Percentiles rank a stretch among this genome's conserved stretches.
Evolutionary conservation across 2,888 invertebrate genomes (phyloP).

Genomic region (Melinaea menophilus): DNA sequence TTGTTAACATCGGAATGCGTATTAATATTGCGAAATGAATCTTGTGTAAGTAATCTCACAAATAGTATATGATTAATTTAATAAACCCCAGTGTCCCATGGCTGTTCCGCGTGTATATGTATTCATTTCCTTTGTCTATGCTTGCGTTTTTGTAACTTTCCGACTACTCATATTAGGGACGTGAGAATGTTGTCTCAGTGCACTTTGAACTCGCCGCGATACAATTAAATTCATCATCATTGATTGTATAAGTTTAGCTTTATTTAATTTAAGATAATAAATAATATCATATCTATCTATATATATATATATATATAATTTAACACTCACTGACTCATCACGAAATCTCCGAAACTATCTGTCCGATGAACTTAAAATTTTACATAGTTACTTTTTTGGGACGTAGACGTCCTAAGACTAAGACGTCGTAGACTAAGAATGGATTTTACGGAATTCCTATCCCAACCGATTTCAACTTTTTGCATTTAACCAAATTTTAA

Average conservation of each 20-base stretch:
- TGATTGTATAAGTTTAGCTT: slow-evolving; percentile 7
- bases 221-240: slow-evolving; percentile 48
- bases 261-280: too few species aligned
- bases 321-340: too few species aligned
- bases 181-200: slow-evolving; percentile 59
- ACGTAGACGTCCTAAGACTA: too few species aligned
- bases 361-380: too few species aligned
- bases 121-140: slow-evolving; percentile 70
- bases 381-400: too few species aligned
- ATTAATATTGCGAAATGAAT: slow-evolving; percentile 17
- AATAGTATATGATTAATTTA: slow-evolving; percentile 32
- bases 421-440: too few species aligned
- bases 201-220: slow-evolving; percentile 47
- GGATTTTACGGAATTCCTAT: too few species aligned
- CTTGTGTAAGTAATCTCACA: slow-evolving; percentile 22
- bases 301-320: too few species aligned
- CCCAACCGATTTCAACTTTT: too few species aligned
- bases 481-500: too few species aligned
- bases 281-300: too few species aligned
- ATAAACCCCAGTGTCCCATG: slow-evolving; percentile 46
- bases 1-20: slow-evolving; percentile 22
- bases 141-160: slow-evolving; percentile 72
- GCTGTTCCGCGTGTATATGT: slow-evolving; percentile 55
- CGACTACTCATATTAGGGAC: slow-evolving; percentile 69
- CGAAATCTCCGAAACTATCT: too few species aligned